phyloP scores from a whole-genome alignment of 2,113 vertebrate genomes.

The Indri indri region DNA sequence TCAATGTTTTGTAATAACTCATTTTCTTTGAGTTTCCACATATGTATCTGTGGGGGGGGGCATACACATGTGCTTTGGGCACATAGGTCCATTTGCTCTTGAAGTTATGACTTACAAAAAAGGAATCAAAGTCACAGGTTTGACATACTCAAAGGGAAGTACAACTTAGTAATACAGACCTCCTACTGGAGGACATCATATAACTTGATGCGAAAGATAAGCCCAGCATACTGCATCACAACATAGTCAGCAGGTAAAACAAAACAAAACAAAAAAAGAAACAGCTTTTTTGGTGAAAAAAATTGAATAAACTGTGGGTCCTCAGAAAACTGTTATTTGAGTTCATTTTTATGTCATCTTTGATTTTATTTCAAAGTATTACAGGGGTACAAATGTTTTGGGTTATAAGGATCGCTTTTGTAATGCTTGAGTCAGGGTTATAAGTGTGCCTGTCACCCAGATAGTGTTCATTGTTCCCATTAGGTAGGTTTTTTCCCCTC shows the following conservation, averaged over 20 bases:
- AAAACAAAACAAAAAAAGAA: not conserved
- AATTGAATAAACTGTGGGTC: accelerated
- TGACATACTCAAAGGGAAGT: not conserved
- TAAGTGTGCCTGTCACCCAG: no score
- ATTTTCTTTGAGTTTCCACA: not conserved
- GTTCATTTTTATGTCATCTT: slow-evolving; percentile 33
- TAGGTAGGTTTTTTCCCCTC: no score
- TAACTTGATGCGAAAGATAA: not conserved
- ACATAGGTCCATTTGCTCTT: not conserved
- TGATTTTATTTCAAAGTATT: no score
- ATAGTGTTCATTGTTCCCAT: no score
- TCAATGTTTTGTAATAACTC: not conserved
- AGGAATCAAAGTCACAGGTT: slow-evolving; percentile 29
- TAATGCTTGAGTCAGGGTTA: no score
- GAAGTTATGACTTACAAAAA: not conserved
- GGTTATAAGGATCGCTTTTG: no score
- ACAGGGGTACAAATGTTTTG: no score
- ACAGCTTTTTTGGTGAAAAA: not conserved
- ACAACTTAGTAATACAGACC: not conserved
- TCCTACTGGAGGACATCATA: not conserved
- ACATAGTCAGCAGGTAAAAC: not conserved
- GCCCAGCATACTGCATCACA: not conserved
- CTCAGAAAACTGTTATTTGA: slow-evolving; percentile 38
- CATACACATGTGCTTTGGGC: not conserved
- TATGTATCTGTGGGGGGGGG: not conserved